Base-by-base conservation (phyloP, 2,113 vertebrate genomes). In the Neotragus moschatus region DNA sequence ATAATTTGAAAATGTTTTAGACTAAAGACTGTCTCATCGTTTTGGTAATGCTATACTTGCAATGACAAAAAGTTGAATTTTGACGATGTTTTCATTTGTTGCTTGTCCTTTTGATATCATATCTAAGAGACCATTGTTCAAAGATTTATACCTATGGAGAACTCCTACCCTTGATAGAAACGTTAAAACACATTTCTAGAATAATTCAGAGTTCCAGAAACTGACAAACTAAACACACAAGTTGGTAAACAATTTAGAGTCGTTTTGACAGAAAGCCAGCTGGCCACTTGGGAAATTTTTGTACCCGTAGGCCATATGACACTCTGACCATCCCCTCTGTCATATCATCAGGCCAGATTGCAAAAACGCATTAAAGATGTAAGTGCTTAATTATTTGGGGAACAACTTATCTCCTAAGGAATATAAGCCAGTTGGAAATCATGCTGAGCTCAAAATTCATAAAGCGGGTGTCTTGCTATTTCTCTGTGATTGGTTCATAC, bases 311-410 rank as follows among this genome's bases (percentile, higher is more conserved):
- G 80, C 92, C 92, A 81, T 33, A 36, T 89, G 95, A 96, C 66
- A 95, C 21, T 88, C 90, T 43, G 91, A 56, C 73, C 60, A 17
- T 89, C 66, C 80, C 33, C 39, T 28, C 87, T 56, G 63, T 56
- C 84, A 47, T 30, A 51, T 81, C 36, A 66, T 93, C 91, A 97
- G 63, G 49, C 73, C 90, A 97, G 89, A 96, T 90, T 97, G 87
- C 63, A 93, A 84, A 90, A 94, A 66, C 79, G 81, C 56, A 93
- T 97, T 91, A 73, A 93, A 92, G 75, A 49, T 56, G 63, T 58
- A 91, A 97, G 19, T 96, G 77, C 14, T 66, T 93, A 94, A 97
- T 97, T 97, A 96, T 94, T 96, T 93, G 39, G 88, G 66, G 21
- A 93, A 28, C 13, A 81, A 87, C 17, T 88, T 47, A 84, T 77